Evolutionary conservation across 2,113 vertebrate genomes (phyloP).

Genomic region (Mirza zaza): DNA sequence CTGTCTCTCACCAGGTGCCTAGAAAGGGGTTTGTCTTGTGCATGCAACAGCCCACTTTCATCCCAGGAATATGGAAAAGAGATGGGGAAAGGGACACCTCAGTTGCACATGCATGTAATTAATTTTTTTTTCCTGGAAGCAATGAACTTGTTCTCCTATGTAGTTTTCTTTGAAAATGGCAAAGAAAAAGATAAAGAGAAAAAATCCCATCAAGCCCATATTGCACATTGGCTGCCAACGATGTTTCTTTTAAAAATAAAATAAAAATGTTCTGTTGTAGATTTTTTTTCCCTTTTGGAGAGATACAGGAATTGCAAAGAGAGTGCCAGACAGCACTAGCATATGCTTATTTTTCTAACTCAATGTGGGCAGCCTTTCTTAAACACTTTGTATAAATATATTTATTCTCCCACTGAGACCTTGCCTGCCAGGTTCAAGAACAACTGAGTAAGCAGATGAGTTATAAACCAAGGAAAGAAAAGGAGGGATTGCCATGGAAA

Average conservation of each 20-base stretch:
- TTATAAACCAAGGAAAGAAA: constrained; percentile 75
- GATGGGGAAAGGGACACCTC: not conserved
- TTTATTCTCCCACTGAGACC: constrained; percentile 75
- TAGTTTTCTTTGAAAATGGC: constrained; percentile 56
- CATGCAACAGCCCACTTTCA: not conserved
- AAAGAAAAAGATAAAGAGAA: constrained; percentile 43
- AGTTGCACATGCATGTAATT: not conserved
- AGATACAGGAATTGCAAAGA: constrained; percentile 84
- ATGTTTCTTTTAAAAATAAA: constrained; percentile 83
- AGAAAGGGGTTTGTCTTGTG: not conserved
- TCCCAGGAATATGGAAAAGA: not conserved
- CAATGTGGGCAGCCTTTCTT: constrained; percentile 82
- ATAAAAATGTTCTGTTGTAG: constrained; percentile 78
- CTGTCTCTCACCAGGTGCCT: not conserved
- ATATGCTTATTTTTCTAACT: constrained; percentile 88
- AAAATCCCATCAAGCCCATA: constrained; percentile 67
- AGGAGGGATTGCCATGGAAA: constrained; percentile 62
- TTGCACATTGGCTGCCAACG: constrained; percentile 78
- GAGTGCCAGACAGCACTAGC: constrained; percentile 86
- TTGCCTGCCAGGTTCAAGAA: constrained; percentile 76
- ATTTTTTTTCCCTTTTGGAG: constrained; percentile 69
- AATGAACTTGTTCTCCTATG: not conserved
- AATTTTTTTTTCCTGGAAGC: not conserved
- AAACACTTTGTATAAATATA: constrained; percentile 81
- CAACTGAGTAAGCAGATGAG: constrained; percentile 76